A percentile compares a stretch with the other conserved stretches of the same genome.
These are phyloP conservation scores for Aurelia aurita complex sp. Pacific DNA, from an alignment of 30 jellyfish, hydroid and myxozoan genomes.

Conservation along the genomic window DNA sequence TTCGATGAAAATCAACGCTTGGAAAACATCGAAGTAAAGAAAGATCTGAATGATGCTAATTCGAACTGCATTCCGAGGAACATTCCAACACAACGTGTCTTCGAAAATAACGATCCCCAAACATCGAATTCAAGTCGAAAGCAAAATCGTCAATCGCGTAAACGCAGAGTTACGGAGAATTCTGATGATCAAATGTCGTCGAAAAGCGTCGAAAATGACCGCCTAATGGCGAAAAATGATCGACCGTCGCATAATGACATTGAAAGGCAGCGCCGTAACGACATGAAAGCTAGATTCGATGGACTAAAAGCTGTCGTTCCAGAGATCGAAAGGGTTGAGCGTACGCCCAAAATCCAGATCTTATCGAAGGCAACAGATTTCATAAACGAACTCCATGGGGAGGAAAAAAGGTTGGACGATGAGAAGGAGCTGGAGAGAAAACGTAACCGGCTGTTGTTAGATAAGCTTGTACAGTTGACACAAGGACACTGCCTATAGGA, in stretches of 20 bases:
- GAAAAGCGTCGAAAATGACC: neutral
- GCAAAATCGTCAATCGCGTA: neutral
- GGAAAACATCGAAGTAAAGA: conserved; percentile 14
- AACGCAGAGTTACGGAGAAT: conserved; percentile 2
- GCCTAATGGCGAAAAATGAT: neutral
- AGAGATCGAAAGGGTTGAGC: conserved; percentile 55
- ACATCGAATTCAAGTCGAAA: neutral
- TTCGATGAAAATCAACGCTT: conserved; percentile 58
- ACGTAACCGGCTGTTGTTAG: conserved; percentile 53
- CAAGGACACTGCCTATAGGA: neutral
- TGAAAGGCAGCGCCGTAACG: conserved; percentile 78
- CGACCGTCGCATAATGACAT: conserved; percentile 76
- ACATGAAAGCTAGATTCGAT: conserved; percentile 75
- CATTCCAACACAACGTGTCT: neutral
- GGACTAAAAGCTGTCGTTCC: conserved; percentile 57
- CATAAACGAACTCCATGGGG: conserved; percentile 47
- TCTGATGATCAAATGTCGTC: neutral
- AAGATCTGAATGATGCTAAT: neutral
- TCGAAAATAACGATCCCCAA: neutral
- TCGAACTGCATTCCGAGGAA: neutral
- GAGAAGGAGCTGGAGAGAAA: conserved; percentile 50
- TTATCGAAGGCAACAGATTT: conserved; percentile 60
- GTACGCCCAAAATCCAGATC: conserved; percentile 73
- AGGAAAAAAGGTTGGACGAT: conserved; percentile 42
- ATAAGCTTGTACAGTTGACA: conserved; percentile 56